Conservation (phyloP, 2,113 vertebrate species). For the Pelecanus crispus region DNA sequence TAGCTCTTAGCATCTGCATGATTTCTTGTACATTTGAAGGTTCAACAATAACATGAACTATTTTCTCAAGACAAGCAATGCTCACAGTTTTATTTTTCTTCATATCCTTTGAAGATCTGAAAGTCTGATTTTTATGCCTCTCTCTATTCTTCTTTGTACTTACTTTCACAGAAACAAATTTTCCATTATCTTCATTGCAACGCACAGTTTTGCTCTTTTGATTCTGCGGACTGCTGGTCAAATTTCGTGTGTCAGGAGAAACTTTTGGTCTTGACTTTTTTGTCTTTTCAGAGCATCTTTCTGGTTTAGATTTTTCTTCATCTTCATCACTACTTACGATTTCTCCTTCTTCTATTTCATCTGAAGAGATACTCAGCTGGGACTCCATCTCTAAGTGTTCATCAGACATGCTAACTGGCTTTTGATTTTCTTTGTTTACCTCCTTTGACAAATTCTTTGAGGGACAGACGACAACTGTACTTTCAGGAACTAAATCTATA, state of each 20-base stretch:
- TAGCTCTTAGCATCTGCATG: constrained; percentile 83
- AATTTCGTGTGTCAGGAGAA: constrained; percentile 44
- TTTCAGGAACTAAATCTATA: constrained; percentile 61
- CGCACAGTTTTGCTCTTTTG: constrained; percentile 20
- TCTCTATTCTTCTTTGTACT: constrained; percentile 41
- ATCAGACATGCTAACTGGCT: constrained; percentile 73
- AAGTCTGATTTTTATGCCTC: constrained; percentile 40
- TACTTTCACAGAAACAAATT: constrained; percentile 43
- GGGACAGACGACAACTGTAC: constrained; percentile 1
- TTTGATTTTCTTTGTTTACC: constrained; percentile 93
- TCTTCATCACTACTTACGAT: constrained; percentile 81
- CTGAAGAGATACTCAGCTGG: constrained; percentile 53
- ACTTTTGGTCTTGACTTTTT: constrained; percentile 35
- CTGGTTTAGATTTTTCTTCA: constrained; percentile 62
- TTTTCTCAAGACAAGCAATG: constrained; percentile 73
- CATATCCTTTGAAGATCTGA: constrained; percentile 36
- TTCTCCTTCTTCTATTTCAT: constrained; percentile 92
- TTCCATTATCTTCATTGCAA: constrained; percentile 46
- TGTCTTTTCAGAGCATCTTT: constrained; percentile 50
- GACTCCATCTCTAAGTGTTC: constrained; percentile 40
- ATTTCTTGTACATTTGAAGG: constrained; percentile 81
- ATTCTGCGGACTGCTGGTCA: not conserved
- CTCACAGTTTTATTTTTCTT: constrained; percentile 64
- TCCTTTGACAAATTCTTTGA: constrained; percentile 71
- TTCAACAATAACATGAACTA: constrained; percentile 68